Conservation (phyloP, 2,888 invertebrate genomes). For the Eupithecia insigniata region DNA sequence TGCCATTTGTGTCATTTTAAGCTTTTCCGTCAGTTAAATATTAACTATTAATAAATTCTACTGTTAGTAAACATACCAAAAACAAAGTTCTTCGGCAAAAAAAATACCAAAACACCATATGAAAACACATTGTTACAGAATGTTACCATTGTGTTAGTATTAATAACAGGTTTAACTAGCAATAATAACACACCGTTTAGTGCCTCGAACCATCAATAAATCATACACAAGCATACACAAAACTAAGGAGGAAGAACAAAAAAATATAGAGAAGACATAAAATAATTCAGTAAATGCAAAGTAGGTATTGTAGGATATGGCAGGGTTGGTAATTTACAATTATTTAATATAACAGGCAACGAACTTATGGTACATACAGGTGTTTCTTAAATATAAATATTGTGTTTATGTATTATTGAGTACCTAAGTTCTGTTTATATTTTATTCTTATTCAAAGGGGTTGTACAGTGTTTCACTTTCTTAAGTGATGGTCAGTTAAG, state of each 20-base stretch:
- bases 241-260: background rate
- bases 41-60: background rate
- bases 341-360: too few relatives aligned
- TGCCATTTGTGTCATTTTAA: background rate
- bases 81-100: background rate
- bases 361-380: too few relatives aligned
- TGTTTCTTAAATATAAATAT: too few relatives aligned
- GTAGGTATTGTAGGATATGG: too few relatives aligned
- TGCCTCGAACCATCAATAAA: background rate
- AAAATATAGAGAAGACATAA: background rate
- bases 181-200: background rate
- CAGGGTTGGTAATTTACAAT: too few relatives aligned
- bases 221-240: background rate
- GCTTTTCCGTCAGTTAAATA: background rate
- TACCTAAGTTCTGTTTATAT: too few relatives aligned
- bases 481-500: too few relatives aligned
- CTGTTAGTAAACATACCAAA: background rate
- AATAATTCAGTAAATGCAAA: background rate
- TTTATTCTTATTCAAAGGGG: too few relatives aligned
- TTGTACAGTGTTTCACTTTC: too few relatives aligned
- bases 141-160: background rate
- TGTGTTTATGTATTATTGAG: too few relatives aligned
- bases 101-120: background rate
- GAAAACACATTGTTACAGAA: background rate
- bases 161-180: background rate